phyloP scores from a whole-genome alignment of 2,797 vertebrate species.

The Buphagus erythrorhynchus region DNA sequence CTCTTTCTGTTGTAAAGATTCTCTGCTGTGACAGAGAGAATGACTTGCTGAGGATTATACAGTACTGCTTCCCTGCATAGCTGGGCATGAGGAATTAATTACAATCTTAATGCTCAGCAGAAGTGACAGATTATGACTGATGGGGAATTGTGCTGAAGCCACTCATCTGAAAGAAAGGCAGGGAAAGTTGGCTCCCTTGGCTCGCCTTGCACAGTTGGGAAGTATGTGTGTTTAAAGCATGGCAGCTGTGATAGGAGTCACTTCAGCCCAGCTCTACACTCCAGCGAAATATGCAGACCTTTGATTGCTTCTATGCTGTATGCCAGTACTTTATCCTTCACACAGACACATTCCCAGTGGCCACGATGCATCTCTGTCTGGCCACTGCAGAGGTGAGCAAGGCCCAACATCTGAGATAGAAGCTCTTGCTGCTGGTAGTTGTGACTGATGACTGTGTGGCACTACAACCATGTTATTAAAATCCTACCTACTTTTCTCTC shows the following conservation, averaged over 20 bases:
- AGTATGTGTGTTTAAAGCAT: not conserved
- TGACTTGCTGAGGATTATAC: not conserved
- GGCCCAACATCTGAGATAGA: not conserved
- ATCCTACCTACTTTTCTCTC: not conserved
- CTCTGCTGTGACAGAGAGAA: slow-evolving; percentile 20
- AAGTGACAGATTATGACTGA: slow-evolving; percentile 35
- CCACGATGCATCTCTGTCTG: not conserved
- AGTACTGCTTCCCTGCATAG: not conserved
- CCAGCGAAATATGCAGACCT: not conserved
- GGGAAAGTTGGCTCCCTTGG: not conserved
- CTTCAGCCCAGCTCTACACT: not conserved
- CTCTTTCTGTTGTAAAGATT: slow-evolving; percentile 25
- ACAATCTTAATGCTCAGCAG: not conserved
- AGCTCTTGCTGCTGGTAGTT: not conserved
- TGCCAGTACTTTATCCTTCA: not conserved
- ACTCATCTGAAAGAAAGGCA: not conserved
- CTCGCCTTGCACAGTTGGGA: not conserved
- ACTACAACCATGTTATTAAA: not conserved
- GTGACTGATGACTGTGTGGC: not conserved
- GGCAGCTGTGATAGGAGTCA: not conserved
- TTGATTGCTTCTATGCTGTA: not conserved
- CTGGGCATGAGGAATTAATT: slow-evolving; percentile 40
- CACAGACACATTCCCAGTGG: not conserved
- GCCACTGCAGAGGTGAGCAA: not conserved
- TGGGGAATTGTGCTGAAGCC: not conserved